Evolutionary conservation across 1,140 invertebrate species (phyloP), one percentile per base, ranked within the genome.

Genomic region (Bombus impatiens): DNA sequence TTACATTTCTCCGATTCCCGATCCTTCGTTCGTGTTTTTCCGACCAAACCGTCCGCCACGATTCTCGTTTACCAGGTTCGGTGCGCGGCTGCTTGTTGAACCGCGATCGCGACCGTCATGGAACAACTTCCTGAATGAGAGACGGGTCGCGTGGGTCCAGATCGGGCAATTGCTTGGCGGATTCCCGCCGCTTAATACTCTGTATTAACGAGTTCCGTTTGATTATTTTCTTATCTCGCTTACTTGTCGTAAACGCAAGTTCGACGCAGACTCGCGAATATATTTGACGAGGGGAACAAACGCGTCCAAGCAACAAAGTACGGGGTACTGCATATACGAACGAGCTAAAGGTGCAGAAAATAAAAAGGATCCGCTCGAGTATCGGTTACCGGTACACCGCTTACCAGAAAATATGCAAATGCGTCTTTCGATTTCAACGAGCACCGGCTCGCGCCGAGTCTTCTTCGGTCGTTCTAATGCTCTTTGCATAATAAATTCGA

Each of bases 401-500:
- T 37, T 42, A n/a, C 37, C 37, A 13, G 37, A 42, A 42, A 42
- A 62, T 82, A 82, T 82, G 78, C 78, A 75, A 82, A 86, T 86
- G 1, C 13, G 10, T 4, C 22, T 28, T 32, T 35, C 65, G 53
- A 85, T 85, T 80, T 80, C 77, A 65, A 80, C 65, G 78, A 80
- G 44, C 57, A 12, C 1, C 42, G 22, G 67, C 53, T 59, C 59
- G 44, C 57, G 76, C 65, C 82, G 22, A 47, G 59, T 28, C 59
- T 86, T 62, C 44, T 53, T 25, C 25, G 35, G 22, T 75, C 57
- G 70, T n/a, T 47, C 82, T 87, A 87, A 86, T 78, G 75, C 85
- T 80, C 88, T 88, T 90, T 86, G 89, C 86, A 87, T 88, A 86
- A 88, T 88, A 80, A 89, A 89, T 89, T 89, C 75, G 22, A 67